Base-by-base conservation (phyloP, 1,140 invertebrate genomes). In the Trypoxylus dichotomus region DNA sequence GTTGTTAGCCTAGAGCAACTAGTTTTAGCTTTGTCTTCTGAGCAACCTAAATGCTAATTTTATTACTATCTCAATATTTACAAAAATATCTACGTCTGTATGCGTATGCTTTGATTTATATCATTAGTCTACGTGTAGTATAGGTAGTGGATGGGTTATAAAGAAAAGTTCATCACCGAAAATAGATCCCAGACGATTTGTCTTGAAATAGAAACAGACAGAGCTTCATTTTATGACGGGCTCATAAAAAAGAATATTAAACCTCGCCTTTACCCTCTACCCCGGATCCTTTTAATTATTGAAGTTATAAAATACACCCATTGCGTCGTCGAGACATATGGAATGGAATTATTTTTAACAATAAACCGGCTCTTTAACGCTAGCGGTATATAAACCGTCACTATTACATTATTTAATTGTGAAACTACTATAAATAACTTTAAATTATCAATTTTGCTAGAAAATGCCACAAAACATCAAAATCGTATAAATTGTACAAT, bases 161-260 rank as follows among this genome's bases (percentile, higher is more conserved):
- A 58, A n/a, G 15, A 58, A 58, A 58, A 24, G 10, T 63, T 63
- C 21, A 63, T 63, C 60, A 19, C 60, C 60, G 5, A 27, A 63
- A 63, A 63, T 63, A 63, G 60, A 63, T 25, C 10, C 60, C 60
- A 63, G 60, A 63, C 60, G n/a, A 63, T 63, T 63, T 63, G 21
- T 24, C 21, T 11, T 63, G 21, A 63, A 63, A 63, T 63, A 63
- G 60, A 63, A 63, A 19, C 60, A 27, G 60, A 27, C 60, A 24
- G 10, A 7, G 6, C 13, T 24, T 63, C 25, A 11, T 63, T 25
- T 63, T 24, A 63, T 27, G 60, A 19, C 21, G 10, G n/a, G 19
- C 60, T 27, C 60, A 63, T 63, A 63, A 63, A 63, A 63, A 63
- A 27, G 60, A 63, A 63, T 63, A 63, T 63, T 63, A 63, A 63